Base-by-base conservation (phyloP, 2,888 invertebrate species). In the Spilarctia lutea region DNA sequence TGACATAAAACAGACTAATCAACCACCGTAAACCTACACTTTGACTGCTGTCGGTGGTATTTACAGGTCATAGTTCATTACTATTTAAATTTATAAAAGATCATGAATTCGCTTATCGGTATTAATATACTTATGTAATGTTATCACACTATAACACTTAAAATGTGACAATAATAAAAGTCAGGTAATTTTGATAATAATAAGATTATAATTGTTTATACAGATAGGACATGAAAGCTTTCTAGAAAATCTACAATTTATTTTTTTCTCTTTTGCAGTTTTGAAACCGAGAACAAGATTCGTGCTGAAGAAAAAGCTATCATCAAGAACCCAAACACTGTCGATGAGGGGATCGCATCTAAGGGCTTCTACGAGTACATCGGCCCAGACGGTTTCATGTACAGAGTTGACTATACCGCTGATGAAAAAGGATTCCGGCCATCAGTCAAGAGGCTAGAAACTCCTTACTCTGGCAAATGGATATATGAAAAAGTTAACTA, bases 261-360 rank as follows among this genome's bases (percentile, higher is more conserved):
- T 10, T 16, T 48, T 45, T 74, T 73, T 75, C 42, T 79, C 65
- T 82, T 68, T 81, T 71, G 42, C 90, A 96, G 96, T 88, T 96
- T 96, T 83, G 96, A 96, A 86, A 96, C 96, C 30, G 96, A 96
- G 88, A 96, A 96, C 91, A 96, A 96, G 84, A 96, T 96, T 79
- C 95, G 96, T 82, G 96, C 95, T 78, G 94, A 95, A 87, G 96
- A 96, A 85, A 95, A 94, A 72, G 96, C 96, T n/a, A 89, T 94
- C 18, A 82, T 96, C 75, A 96, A 95, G 86, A 96, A 96, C 85
- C 91, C 94, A 3, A 96, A 96, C 86, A 93, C 95, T 3, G 85
- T 92, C 30, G 96, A 96, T 78, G 96, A 96, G 85, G 96, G 96
- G 7, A 96, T 96, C 72, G 95, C 96, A 42, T 96, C 96, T 24